Base-by-base conservation (phyloP, 1,140 invertebrate species). In the Bombus polaris region DNA sequence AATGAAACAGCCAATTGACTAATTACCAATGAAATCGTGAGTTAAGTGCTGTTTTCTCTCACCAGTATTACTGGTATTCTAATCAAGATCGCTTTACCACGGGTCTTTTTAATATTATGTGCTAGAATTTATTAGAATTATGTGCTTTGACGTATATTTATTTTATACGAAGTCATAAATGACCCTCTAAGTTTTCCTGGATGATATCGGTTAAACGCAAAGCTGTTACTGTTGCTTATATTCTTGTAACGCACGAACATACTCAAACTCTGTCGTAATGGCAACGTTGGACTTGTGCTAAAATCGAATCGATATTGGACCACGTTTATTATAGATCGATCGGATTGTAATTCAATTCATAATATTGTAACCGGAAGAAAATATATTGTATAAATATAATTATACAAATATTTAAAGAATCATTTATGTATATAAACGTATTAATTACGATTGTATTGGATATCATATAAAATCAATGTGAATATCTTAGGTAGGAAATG, bases 141-240 rank as follows among this genome's bases (percentile, higher is more conserved):
- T 9, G 59, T 44, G 70, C 81, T 88, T 72, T 82, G 32, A 53
- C 79, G 59, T 53, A 35, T 88, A 88, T 88, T 90, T 90, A 85
- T 90, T 88, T 85, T 83, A 78, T 53, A 72, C 66, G n/a, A 75
- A 70, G 10, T 57, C 25, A 4, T 68, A 62, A 80, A 53, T 59
- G 25, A 3, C 18, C 28, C 8, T 15, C 25, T 35, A 65, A 72
- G 76, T 76, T 47, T 32, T 47, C 12, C 71, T 9, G 4, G 72
- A 47, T 22, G 39, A 22, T 3, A 35, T 59, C 5, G 12, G 35
- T 66, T 79, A 82, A 81, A 53, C 18, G 25, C 10, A 5, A 47
- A 37, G 8, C 25, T 71, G 28, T 57, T 57, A 32, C 6, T 59
- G 25, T 65, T 83, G 65, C 53, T 72, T 86, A 9, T 77, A 78